Evolutionary conservation across 1,140 invertebrate genomes (phyloP).

Genomic region (Heterodera schachtii): DNA sequence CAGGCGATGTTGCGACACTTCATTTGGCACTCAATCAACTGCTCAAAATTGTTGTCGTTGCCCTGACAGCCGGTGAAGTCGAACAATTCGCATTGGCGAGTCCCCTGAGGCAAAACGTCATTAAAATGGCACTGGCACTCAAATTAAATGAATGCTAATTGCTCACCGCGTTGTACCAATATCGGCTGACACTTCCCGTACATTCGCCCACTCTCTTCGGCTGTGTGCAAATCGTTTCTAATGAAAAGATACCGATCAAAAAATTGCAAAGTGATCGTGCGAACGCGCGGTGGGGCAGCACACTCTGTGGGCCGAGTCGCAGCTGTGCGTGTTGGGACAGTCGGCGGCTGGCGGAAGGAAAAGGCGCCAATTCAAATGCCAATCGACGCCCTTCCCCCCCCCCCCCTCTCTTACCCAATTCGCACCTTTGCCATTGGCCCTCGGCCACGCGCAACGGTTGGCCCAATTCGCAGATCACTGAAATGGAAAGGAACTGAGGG

Average conservation of each 20-base stretch:
- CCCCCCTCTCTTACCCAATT: conserved; percentile 29
- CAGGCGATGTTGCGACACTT: conserved; percentile 61
- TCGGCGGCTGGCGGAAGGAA: conserved; percentile 34
- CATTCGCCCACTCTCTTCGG: conserved; percentile 64
- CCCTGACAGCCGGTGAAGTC: conserved; percentile 63
- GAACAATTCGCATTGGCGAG: conserved; percentile 59
- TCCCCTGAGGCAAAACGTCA: conserved; percentile 16
- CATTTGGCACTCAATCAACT: conserved; percentile 57
- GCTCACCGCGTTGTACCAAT: conserved; percentile 61
- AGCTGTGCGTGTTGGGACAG: conserved; percentile 56
- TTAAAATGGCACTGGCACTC: not conserved
- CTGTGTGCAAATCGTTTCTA: conserved; percentile 63
- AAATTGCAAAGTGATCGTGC: conserved; percentile 9
- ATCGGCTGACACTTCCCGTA: conserved; percentile 58
- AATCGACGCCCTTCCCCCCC: not conserved
- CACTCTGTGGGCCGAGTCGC: conserved; percentile 59
- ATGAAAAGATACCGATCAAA: not conserved
- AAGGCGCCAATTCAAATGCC: not conserved
- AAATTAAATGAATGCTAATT: not conserved
- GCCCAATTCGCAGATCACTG: conserved; percentile 64
- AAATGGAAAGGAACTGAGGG: conserved; percentile 44
- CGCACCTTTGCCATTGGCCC: conserved; percentile 62
- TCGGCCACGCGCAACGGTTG: conserved; percentile 62
- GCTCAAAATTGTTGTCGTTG: conserved; percentile 63
- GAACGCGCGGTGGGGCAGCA: conserved; percentile 63